phyloP scores from a whole-genome alignment of 2,888 invertebrate species.

The Limnephilus auricula region DNA sequence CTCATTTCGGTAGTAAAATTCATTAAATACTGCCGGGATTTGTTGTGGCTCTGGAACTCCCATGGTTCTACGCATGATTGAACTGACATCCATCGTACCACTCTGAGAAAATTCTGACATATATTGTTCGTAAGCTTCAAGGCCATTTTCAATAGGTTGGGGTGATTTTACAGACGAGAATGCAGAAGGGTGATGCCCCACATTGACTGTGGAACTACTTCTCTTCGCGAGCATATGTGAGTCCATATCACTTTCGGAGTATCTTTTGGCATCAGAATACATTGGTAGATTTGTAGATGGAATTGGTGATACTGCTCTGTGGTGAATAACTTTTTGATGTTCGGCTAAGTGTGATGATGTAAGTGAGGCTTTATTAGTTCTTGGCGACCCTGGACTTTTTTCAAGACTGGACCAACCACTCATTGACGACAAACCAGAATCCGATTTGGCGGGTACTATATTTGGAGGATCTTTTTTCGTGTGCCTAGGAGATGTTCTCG shows the following conservation, averaged over 20 bases:
- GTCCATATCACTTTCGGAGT: conserved; percentile 79
- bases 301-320: conserved; percentile 66
- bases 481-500: conserved; percentile 84
- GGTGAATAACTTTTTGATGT: conserved; percentile 52
- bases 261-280: conserved; percentile 71
- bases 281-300: conserved; percentile 51
- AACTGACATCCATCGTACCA: conserved; percentile 75
- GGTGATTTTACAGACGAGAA: conserved; percentile 78
- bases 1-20: conserved; percentile 75
- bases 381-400: conserved; percentile 90
- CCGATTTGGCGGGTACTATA: conserved; percentile 88
- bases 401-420: conserved; percentile 92
- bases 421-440: conserved; percentile 92
- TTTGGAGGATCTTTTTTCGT: conserved; percentile 79
- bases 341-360: conserved; percentile 37
- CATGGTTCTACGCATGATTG: conserved; percentile 67
- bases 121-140: conserved; percentile 75
- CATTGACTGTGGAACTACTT: conserved; percentile 70
- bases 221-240: conserved; percentile 70
- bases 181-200: conserved; percentile 77
- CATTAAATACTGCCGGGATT: conserved; percentile 69
- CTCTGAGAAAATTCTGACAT: conserved; percentile 77
- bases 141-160: conserved; percentile 73
- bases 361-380: conserved; percentile 74
- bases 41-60: conserved; percentile 69